A percentile compares a stretch with the other conserved stretches of the same genome.
Conservation (phyloP, 2,113 vertebrate species). For the Ochotona princeps region DNA sequence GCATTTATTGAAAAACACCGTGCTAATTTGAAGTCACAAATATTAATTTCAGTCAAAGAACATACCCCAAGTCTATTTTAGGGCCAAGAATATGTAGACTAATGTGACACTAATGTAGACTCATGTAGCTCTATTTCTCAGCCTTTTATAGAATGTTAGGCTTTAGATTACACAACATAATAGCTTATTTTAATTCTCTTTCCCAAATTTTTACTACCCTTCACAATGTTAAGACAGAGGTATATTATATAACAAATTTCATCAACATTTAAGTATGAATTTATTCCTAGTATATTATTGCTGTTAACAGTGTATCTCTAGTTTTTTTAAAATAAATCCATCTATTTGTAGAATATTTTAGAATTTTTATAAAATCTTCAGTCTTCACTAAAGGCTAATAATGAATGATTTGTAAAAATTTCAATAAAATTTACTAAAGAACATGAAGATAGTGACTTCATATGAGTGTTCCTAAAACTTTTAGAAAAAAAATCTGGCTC, state of each 20-base stretch:
- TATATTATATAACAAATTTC: not conserved
- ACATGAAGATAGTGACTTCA: not conserved
- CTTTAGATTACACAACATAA: not conserved
- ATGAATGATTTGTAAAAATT: not conserved
- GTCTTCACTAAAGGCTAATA: not conserved
- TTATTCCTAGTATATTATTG: not conserved
- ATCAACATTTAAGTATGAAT: not conserved
- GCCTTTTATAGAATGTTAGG: not conserved
- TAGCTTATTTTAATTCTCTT: not conserved
- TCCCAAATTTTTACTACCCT: constrained; percentile 8
- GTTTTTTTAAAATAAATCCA: not conserved
- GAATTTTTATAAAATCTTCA: not conserved
- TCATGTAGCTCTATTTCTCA: not conserved
- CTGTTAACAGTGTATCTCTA: not conserved
- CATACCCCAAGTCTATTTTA: constrained; percentile 23
- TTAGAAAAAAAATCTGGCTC: not conserved
- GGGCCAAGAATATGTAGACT: not conserved
- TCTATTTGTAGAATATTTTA: constrained; percentile 6
- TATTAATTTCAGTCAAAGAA: constrained; percentile 11
- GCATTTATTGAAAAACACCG: not conserved
- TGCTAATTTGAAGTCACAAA: constrained; percentile 16
- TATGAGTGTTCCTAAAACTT: not conserved
- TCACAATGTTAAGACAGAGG: not conserved
- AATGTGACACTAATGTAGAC: not conserved
- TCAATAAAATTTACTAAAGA: not conserved